Base-by-base conservation (phyloP, 2,797 vertebrate genomes). In the Bovichtus diacanthus region DNA sequence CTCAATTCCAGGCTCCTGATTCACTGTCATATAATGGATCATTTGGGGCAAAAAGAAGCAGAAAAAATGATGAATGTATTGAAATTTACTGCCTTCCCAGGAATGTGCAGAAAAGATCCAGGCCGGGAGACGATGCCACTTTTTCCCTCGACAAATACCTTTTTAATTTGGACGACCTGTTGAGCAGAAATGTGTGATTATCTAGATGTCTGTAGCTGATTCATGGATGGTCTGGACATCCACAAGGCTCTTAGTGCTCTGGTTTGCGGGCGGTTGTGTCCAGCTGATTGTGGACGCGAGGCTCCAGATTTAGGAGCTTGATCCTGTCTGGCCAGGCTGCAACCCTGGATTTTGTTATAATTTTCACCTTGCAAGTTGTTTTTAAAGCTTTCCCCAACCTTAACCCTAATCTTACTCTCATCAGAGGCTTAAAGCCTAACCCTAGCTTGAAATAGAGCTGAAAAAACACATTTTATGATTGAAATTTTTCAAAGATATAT, bases 11-110 rank as follows among this genome's bases (percentile, higher is more conserved):
- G 86, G 83, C 85, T 91, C 83, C 87, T 91, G 86, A 91, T 93
- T 91, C 93, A 87, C 91, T 91, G 91, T 93, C 93, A 94, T 93
- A 89, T 92, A 94, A 95, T 93, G 92, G 91, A 92, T 88, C 92
- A 90, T 92, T 93, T 86, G 90, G 88, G 89, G 82, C 81, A 89
- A 86, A 88, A 87, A 88, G 84, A 90, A 91, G 49, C 76, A 82
- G 84, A 84, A 88, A 88, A 91, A 84, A 86, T 64, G 58, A 87
- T 86, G 81, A 87, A 82, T 84, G 87, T 84, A 74, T 82, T 83
- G 66, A 92, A 87, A 92, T 93, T 86, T 91, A 94, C 83, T 82
- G 69, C 90, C 78, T 93, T 92, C 87, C 91, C 88, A 89, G 86
- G 93, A 94, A 90, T 82, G 86, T 87, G 90, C 86, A 79, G 87